Base-by-base conservation (phyloP, 2,113 vertebrate genomes). In the Campylorhamphus procurvoides region DNA sequence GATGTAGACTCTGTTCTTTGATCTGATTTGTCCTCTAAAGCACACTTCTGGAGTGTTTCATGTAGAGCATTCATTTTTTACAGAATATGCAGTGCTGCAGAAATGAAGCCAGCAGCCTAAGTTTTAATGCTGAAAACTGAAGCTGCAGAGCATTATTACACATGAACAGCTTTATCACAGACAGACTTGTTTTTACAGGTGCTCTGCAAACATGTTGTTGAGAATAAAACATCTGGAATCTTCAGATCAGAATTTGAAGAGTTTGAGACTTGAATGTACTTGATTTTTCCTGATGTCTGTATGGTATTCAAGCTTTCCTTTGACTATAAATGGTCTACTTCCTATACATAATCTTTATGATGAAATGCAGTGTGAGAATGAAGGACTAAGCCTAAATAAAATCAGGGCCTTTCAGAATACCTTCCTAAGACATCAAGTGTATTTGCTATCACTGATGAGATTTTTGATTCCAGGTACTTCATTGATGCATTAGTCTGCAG, bases 11-110 rank as follows among this genome's bases (percentile, higher is more conserved):
- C 62, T 94, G 59, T 97, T 94, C 93, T 81, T 94, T 96, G 93
- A 97, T 98, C 96, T 96, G 87, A 95, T 98, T 97, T 97, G 86
- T 97, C 81, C 93, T 96, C 84, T 97, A 97, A 96, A 97, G 95
- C 95, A 97, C 53, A 47, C 94, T 98, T 98, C 89, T 96, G 14
- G 47, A 92, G 84, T 85, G 64, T 96, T 97, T 97, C 90, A 95
- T 93, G 55, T 84, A 50, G 31, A 77, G 40, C 42, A 56, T 95
- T 98, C 93, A 81, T 97, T 96, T 93, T 37, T 49, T 79, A 73
- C 40, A 50, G 87, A 96, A 93, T 95, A 96, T 73, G 76, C 75
- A 89, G 77, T 76, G 66, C 89, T 97, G 58, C 64, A 93, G 87
- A 84, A 96, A 97, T 79, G 80, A 97, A 97, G 87, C 76, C 78